Percentiles rank a stretch among this genome's conserved stretches.
Evolutionary conservation across 2,113 vertebrate genomes (phyloP).

Genomic region (Indicator indicator): DNA sequence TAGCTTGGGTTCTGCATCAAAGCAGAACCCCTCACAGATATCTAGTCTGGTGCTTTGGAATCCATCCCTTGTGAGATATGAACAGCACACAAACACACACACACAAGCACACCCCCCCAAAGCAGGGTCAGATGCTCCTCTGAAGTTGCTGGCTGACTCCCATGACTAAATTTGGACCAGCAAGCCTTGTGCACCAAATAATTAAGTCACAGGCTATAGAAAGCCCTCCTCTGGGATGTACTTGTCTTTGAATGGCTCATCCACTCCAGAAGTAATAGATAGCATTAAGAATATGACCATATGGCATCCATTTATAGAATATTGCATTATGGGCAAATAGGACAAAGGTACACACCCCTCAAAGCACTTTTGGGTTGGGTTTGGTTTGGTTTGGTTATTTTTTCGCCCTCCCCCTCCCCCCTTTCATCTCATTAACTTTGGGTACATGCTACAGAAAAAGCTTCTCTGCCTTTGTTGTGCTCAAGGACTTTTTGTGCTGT

Average conservation of each 20-base stretch:
- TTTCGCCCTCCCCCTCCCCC: no score
- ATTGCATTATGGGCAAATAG: constrained; percentile 27
- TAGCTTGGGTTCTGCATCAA: not conserved
- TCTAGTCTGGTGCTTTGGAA: not conserved
- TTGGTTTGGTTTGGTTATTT: no score
- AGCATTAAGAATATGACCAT: constrained; percentile 47
- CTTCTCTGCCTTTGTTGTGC: not conserved
- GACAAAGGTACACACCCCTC: constrained; percentile 30
- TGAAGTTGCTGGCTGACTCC: not conserved
- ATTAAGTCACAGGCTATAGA: constrained; percentile 55
- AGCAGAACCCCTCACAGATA: not conserved
- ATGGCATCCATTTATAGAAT: constrained; percentile 65
- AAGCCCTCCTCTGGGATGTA: constrained; percentile 38
- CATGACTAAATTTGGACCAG: constrained; percentile 21
- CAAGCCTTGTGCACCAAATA: constrained; percentile 41
- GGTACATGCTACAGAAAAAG: not conserved
- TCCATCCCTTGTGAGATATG: not conserved
- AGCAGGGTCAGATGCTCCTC: not conserved
- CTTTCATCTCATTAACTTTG: constrained; percentile 49
- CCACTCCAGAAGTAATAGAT: constrained; percentile 41
- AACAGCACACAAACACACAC: not conserved
- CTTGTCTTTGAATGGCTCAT: constrained; percentile 57
- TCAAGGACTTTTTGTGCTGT: constrained; percentile 44
- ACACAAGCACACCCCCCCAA: not conserved
- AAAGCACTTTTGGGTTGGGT: not conserved